Conservation (phyloP, 2,888 invertebrate genomes). For the Aproaerema taeniolella region DNA sequence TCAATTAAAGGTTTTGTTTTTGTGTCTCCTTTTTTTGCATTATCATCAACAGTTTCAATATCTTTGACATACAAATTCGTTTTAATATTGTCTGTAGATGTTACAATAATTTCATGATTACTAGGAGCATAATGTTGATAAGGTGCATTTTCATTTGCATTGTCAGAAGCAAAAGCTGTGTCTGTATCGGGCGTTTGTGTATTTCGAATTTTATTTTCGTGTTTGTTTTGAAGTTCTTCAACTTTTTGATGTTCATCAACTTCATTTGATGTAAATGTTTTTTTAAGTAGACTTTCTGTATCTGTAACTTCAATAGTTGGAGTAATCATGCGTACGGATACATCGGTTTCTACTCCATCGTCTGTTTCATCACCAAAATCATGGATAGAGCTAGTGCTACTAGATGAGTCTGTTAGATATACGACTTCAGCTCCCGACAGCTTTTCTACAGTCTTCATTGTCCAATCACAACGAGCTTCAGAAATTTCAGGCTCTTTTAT, state of each 20-base stretch:
- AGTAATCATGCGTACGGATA: slow-evolving; percentile 65
- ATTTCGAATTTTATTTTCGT: background rate
- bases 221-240: background rate
- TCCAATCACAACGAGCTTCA: slow-evolving; percentile 77
- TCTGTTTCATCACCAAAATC: slow-evolving; percentile 69
- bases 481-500: slow-evolving; percentile 74
- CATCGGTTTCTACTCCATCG: slow-evolving; percentile 64
- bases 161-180: background rate
- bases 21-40: slow-evolving; percentile 24
- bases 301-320: slow-evolving; percentile 71
- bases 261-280: slow-evolving; percentile 39
- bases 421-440: slow-evolving; percentile 81
- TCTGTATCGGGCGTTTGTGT: no score
- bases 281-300: slow-evolving; percentile 58
- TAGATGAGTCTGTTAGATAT: slow-evolving; percentile 82
- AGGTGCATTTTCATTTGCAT: background rate
- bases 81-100: slow-evolving; percentile 58
- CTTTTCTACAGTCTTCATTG: slow-evolving; percentile 67
- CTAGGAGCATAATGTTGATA: slow-evolving; percentile 11
- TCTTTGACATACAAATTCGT: slow-evolving; percentile 63
- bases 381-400: slow-evolving; percentile 78
- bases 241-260: slow-evolving; percentile 11
- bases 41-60: slow-evolving; percentile 51
- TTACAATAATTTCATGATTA: slow-evolving; percentile 54
- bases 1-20: background rate